A percentile compares a stretch with the other conserved stretches of the same genome.
phyloP scores from a whole-genome alignment of 1,140 invertebrate species.

The Nasonia vitripennis region DNA sequence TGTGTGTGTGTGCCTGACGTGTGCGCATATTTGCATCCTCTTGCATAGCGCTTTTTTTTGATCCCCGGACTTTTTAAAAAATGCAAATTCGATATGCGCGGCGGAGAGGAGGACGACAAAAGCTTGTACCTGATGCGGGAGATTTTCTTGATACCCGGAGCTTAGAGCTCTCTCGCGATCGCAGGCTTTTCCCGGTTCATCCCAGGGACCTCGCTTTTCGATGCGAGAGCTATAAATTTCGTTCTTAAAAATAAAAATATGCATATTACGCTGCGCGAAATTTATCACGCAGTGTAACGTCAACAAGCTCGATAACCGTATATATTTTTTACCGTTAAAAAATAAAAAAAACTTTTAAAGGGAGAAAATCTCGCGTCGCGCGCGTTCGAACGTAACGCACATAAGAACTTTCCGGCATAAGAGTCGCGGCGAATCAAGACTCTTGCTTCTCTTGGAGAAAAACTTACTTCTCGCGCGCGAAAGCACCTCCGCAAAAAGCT shows the following conservation, averaged over 20 bases:
- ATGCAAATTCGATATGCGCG: conserved; percentile 9
- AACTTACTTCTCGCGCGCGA: neutral
- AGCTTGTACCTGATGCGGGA: neutral
- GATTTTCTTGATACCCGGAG: neutral
- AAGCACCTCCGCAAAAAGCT: neutral
- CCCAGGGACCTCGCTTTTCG: neutral
- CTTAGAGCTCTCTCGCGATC: neutral
- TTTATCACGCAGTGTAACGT: neutral
- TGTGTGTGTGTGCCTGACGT: neutral
- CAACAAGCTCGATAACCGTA: no score
- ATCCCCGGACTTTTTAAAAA: conserved; percentile 20
- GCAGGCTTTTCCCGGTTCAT: neutral
- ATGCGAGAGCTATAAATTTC: neutral
- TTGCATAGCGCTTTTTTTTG: neutral
- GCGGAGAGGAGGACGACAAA: neutral
- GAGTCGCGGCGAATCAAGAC: neutral
- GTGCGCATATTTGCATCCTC: conserved; percentile 4
- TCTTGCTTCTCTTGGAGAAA: neutral
- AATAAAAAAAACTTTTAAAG: neutral
- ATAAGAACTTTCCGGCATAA: neutral
- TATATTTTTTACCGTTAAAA: neutral
- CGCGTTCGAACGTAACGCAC: neutral
- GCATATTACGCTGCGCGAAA: neutral
- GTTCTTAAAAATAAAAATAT: neutral
- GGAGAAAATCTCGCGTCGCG: neutral